Percentiles rank a stretch among this genome's conserved stretches.
phyloP scores from a whole-genome alignment of 1,140 invertebrate genomes.

The Sinonovacula constricta region DNA sequence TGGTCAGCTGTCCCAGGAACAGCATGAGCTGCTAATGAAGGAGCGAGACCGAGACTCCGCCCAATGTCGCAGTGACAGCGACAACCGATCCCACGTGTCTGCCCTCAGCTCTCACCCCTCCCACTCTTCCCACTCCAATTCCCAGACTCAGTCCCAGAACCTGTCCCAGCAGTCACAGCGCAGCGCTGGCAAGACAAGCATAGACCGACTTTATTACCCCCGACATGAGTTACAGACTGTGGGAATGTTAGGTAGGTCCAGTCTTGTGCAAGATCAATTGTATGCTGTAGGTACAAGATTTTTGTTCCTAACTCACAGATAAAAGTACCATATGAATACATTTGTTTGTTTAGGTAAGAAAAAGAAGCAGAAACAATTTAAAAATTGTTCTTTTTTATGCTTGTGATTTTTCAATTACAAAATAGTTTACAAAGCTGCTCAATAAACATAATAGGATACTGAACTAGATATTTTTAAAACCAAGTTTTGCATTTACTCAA shows the following conservation, averaged over 20 bases:
- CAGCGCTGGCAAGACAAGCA: slow-evolving; percentile 80
- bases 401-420: too few relatives aligned
- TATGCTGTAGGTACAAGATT: too few relatives aligned
- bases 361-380: too few relatives aligned
- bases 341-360: too few relatives aligned
- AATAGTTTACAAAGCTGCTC: too few relatives aligned
- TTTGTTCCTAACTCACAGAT: too few relatives aligned
- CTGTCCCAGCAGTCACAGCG: slow-evolving; percentile 81
- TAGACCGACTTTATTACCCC: slow-evolving; percentile 87
- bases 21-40: slow-evolving; percentile 74
- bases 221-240: slow-evolving; percentile 87
- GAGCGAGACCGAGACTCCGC: slow-evolving; percentile 68
- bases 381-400: too few relatives aligned
- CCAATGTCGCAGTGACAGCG: slow-evolving; percentile 86
- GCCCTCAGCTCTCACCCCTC: slow-evolving; percentile 75
- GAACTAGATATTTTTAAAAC: too few relatives aligned
- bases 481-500: too few relatives aligned
- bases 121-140: slow-evolving; percentile 65
- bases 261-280: too few relatives aligned
- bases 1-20: slow-evolving; percentile 81
- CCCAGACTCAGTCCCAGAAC: slow-evolving; percentile 66
- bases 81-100: slow-evolving; percentile 86
- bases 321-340: too few relatives aligned
- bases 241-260: slow-evolving; percentile 88
- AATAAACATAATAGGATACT: too few relatives aligned